Percentiles rank a stretch among this genome's conserved stretches.
These are phyloP conservation scores for Catajapyx aquilonaris DNA, from an alignment of 1,140 invertebrate genomes.

Conservation along the genomic window DNA sequence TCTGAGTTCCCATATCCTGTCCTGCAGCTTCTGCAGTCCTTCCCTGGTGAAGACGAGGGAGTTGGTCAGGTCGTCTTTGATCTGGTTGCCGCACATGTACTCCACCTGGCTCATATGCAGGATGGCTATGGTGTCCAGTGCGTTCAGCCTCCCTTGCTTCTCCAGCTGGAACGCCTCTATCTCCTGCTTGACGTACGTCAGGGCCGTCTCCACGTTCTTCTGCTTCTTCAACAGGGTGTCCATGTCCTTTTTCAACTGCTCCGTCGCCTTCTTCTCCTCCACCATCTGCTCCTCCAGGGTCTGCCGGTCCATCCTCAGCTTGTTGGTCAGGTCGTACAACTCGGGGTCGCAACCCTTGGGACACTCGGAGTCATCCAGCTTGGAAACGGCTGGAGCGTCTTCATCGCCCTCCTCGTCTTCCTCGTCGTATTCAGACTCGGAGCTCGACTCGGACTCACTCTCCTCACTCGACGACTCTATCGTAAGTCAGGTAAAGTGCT, in stretches of 20 bases:
- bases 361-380: not conserved
- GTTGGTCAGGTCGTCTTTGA: too few relatives aligned
- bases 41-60: too few relatives aligned
- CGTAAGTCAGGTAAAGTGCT: too few relatives aligned
- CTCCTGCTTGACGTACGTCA: not conserved
- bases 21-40: too few relatives aligned
- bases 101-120: too few relatives aligned
- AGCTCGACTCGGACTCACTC: not conserved
- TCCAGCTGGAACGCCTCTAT: not conserved
- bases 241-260: not conserved
- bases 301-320: not conserved
- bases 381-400: not conserved
- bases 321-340: not conserved
- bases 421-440: too few relatives aligned
- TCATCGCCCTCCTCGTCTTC: not conserved
- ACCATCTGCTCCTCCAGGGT: not conserved
- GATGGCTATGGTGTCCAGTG: too few relatives aligned
- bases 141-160: too few relatives aligned
- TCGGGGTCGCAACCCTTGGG: not conserved
- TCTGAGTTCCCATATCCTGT: too few relatives aligned
- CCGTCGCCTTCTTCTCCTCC: not conserved
- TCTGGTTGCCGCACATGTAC: too few relatives aligned
- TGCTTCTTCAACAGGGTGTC: not conserved
- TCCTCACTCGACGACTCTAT: not conserved
- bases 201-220: not conserved